Evolutionary conservation across 2,113 vertebrate species (phyloP).

Genomic region (Eublepharis macularius): DNA sequence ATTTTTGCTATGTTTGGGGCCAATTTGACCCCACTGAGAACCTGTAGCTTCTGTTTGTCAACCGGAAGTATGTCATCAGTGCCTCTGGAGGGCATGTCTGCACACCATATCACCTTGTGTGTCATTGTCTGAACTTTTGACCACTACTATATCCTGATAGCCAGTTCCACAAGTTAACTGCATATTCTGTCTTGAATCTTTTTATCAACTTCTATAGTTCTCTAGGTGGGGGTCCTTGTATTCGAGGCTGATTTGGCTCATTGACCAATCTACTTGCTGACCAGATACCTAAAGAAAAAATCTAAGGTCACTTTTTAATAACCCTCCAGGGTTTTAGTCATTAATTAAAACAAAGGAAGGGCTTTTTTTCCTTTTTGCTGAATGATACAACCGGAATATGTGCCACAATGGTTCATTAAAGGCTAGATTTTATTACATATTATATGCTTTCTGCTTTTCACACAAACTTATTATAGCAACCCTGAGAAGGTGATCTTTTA

Average conservation of each 20-base stretch:
- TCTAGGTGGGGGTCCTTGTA: too few species aligned
- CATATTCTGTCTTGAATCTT: too few species aligned
- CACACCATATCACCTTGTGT: too few species aligned
- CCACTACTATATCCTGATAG: too few species aligned
- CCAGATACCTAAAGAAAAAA: not conserved
- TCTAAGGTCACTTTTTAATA: constrained; percentile 38
- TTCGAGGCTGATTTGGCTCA: not conserved
- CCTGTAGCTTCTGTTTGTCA: too few species aligned
- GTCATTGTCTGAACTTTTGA: too few species aligned
- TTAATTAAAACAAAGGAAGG: constrained; percentile 67
- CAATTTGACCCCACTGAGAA: too few species aligned
- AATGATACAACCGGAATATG: constrained; percentile 73
- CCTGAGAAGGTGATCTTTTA: constrained; percentile 88
- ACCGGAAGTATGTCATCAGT: too few species aligned
- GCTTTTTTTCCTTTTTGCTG: constrained; percentile 41
- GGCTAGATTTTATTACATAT: constrained; percentile 92
- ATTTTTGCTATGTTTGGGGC: too few species aligned
- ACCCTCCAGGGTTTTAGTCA: constrained; percentile 59
- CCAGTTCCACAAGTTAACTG: too few species aligned
- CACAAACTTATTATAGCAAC: constrained; percentile 89
- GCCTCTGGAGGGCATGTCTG: too few species aligned
- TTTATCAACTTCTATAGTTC: too few species aligned
- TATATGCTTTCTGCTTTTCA: constrained; percentile 92
- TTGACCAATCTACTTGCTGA: not conserved
- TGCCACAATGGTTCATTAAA: constrained; percentile 89